phyloP scores from a whole-genome alignment of 2,797 vertebrate species.

The Ctenochaetus hawaiiensis region DNA sequence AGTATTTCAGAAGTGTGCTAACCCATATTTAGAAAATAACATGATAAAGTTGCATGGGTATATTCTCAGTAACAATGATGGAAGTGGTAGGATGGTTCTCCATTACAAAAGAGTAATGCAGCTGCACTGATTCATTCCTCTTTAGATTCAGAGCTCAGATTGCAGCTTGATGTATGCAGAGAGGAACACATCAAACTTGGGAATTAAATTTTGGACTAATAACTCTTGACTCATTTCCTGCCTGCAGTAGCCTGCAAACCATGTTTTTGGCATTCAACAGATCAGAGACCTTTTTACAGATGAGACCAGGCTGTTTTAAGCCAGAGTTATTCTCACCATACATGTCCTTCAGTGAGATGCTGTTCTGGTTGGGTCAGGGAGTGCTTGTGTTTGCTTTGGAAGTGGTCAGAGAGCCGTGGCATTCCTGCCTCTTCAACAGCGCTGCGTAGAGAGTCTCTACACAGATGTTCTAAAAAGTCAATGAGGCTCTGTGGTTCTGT shows the following conservation, averaged over 20 bases:
- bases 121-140: not conserved
- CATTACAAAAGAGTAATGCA: not conserved
- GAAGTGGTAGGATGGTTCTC: not conserved
- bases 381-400: slow-evolving; percentile 75
- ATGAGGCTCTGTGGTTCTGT: slow-evolving; percentile 69
- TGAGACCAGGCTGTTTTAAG: slow-evolving; percentile 19
- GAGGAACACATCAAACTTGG: slow-evolving; percentile 23
- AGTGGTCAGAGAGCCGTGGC: slow-evolving; percentile 54
- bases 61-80: not conserved
- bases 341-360: slow-evolving; percentile 53
- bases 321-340: slow-evolving; percentile 41
- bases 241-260: slow-evolving; percentile 30
- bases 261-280: slow-evolving; percentile 41
- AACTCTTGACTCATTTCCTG: slow-evolving; percentile 35
- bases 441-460: slow-evolving; percentile 65
- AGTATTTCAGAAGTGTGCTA: not conserved
- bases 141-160: slow-evolving; percentile 21
- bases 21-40: not conserved
- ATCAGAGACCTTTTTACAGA: slow-evolving; percentile 25
- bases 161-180: slow-evolving; percentile 19
- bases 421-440: slow-evolving; percentile 72
- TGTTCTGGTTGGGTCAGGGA: slow-evolving; percentile 61
- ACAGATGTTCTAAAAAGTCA: slow-evolving; percentile 75
- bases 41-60: not conserved
- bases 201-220: not conserved